phyloP scores from a whole-genome alignment of 2,797 vertebrate genomes.

The Chaenodraco wilsoni region DNA sequence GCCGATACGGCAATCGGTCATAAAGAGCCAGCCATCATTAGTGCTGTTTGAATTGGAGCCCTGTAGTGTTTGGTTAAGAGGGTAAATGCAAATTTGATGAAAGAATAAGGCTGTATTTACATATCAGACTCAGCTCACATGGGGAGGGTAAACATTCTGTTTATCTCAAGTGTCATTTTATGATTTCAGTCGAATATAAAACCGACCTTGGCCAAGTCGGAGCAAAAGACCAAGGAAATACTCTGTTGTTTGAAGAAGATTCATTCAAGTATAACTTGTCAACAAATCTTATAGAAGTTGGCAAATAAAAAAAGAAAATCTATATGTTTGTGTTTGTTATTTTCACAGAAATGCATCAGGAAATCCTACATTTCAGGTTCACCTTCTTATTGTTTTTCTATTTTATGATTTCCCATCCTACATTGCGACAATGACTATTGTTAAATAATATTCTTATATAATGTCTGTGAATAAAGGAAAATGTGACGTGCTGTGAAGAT shows the following conservation, averaged over 20 bases:
- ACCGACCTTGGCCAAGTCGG: slow-evolving; percentile 95
- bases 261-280: slow-evolving; percentile 92
- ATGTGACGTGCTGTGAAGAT: not conserved
- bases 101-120: slow-evolving; percentile 99
- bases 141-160: slow-evolving; percentile 99
- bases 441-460: not conserved
- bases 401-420: slow-evolving; percentile 15
- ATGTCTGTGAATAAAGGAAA: slow-evolving; percentile 10
- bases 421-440: slow-evolving; percentile 15
- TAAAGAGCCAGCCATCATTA: slow-evolving; percentile 99
- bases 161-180: slow-evolving; percentile 99
- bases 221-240: slow-evolving; percentile 94
- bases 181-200: slow-evolving; percentile 99
- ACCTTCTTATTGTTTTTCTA: slow-evolving; percentile 26
- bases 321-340: slow-evolving; percentile 45
- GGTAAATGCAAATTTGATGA: slow-evolving; percentile 99
- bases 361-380: slow-evolving; percentile 46
- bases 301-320: slow-evolving; percentile 84
- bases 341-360: slow-evolving; percentile 61
- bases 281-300: slow-evolving; percentile 86
- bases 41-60: slow-evolving; percentile 99
- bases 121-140: slow-evolving; percentile 99
- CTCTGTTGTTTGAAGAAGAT: slow-evolving; percentile 92
- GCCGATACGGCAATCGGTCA: slow-evolving; percentile 94
- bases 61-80: slow-evolving; percentile 99